These are phyloP conservation scores for Ceyx erithaca DNA, from an alignment of 2,797 vertebrate genomes.

Conservation along the genomic window DNA sequence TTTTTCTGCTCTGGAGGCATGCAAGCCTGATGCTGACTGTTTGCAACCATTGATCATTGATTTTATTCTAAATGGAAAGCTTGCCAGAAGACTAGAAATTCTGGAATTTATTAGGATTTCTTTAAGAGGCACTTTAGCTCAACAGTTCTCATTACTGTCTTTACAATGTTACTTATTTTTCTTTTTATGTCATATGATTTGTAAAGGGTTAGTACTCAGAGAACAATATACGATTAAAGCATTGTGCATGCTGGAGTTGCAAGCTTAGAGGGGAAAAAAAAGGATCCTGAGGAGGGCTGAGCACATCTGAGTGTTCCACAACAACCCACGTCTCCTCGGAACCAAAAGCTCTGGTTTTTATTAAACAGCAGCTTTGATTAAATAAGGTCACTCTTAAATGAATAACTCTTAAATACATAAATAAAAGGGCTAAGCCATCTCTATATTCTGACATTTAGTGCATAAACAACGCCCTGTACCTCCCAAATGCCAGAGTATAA, in stretches of 20 bases:
- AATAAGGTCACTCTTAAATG: conserved; percentile 69
- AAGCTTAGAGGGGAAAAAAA: conserved; percentile 56
- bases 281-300: conserved; percentile 70
- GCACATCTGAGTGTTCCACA: conserved; percentile 61
- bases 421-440: conserved; percentile 49
- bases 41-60: conserved; percentile 97
- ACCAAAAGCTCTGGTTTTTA: conserved; percentile 47
- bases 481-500: background rate
- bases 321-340: conserved; percentile 49
- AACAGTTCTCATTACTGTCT: conserved; percentile 91
- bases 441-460: conserved; percentile 40
- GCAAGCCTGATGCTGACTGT: conserved; percentile 83
- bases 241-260: conserved; percentile 74
- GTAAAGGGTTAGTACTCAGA: conserved; percentile 82
- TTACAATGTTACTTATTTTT: conserved; percentile 88
- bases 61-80: conserved; percentile 94
- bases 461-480: conserved; percentile 13
- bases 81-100: conserved; percentile 93
- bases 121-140: conserved; percentile 92
- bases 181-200: conserved; percentile 86
- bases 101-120: conserved; percentile 90
- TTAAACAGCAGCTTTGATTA: conserved; percentile 73
- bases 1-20: conserved; percentile 81
- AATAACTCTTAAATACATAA: conserved; percentile 60
- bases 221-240: conserved; percentile 84